phyloP scores from a whole-genome alignment of 2,113 vertebrate genomes.

The Columba livia region DNA sequence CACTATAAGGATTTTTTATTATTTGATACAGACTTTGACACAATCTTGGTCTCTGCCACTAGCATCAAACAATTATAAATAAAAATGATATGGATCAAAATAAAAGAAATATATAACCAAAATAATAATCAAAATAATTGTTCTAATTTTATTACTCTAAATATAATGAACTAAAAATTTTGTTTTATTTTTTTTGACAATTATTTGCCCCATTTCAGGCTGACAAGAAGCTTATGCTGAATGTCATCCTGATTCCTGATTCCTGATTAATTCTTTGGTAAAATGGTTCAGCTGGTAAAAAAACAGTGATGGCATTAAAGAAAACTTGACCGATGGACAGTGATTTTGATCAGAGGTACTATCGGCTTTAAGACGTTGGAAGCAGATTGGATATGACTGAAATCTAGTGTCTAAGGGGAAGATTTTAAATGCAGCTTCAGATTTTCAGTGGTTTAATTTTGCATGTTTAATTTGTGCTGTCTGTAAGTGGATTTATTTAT shows the following conservation, averaged over 20 bases:
- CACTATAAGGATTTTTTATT: not conserved
- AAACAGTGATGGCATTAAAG: not conserved
- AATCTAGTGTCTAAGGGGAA: not conserved
- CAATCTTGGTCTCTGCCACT: not conserved
- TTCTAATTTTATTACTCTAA: not conserved
- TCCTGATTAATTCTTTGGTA: not conserved
- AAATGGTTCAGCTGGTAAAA: not conserved
- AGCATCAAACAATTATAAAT: not conserved
- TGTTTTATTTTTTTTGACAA: not conserved
- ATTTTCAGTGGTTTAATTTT: not conserved
- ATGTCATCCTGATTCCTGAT: not conserved
- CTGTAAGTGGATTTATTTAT: not conserved
- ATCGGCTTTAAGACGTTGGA: not conserved
- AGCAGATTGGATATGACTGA: not conserved
- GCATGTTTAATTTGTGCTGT: not conserved
- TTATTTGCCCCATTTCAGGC: not conserved
- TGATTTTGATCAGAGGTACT: not conserved
- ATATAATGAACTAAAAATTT: not conserved
- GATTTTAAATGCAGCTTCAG: not conserved
- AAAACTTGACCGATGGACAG: not conserved
- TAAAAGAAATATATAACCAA: not conserved
- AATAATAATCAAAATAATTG: not conserved
- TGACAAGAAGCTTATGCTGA: not conserved
- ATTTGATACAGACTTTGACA: not conserved
- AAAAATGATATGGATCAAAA: not conserved